Evolutionary conservation across 2,113 vertebrate species (phyloP), one percentile per base, ranked within the genome.

Genomic region (Sphaerodactylus townsendi): DNA sequence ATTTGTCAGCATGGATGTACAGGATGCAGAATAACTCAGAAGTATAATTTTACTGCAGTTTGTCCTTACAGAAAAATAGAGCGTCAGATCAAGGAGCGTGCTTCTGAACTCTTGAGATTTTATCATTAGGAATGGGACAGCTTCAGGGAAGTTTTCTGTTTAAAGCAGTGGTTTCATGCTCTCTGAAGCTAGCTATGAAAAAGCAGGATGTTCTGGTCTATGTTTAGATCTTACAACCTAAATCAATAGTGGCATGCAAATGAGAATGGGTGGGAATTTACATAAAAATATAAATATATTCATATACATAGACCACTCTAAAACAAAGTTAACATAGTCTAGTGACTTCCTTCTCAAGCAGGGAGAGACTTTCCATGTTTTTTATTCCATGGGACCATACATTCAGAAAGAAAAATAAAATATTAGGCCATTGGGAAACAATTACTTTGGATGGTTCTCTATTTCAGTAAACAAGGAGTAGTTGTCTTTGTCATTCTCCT

Each of bases 401-500:
- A 64, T 69, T 82, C 85, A 82, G 39, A 72, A 77, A 53, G 53
- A 93, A 92, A 87, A 90, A 87, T 77, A 0, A 0, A 80, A 66
- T 85, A 86, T 68, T 89, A 79, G 28, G 79, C 88, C 87, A 87
- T 86, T 92, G 90, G 87, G 77, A 91, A 92, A 86, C 77, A 89
- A 91, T 90, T 93, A 87, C 78, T 79, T 92, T 90, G 88, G 86
- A 88, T 88, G 88, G 87, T 86, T 87, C 87, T 92, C 92, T 86
- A 88, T 86, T 93, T 92, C 89, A 90, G 91, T 88, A 92, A 92
- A 93, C 85, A 93, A 90, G 80, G 84, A 87, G 86, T 90, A 89
- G 90, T 87, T 87, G 82, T 84, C 72, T 83, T 91, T 92, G 86
- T 93, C 90, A 91, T 79, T 89, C 81, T 89, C 33, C 84, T 90